Base-by-base conservation (phyloP, 2,888 invertebrate species). In the Megamerina dolium region DNA sequence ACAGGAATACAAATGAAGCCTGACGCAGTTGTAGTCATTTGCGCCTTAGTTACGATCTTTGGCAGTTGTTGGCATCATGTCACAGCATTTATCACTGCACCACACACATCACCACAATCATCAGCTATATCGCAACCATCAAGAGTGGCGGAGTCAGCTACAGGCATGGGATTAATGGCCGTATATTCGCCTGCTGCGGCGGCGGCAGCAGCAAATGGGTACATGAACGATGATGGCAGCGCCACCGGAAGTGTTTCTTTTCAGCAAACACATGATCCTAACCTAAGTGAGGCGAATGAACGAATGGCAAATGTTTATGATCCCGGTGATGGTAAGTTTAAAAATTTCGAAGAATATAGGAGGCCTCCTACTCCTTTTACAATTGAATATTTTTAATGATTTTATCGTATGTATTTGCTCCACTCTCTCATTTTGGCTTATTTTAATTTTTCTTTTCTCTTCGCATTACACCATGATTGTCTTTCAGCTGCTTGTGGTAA, bases 311-410 rank as follows among this genome's bases (percentile, higher is more conserved):
- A 61, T 23, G 64, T 66, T 55, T 70, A 70, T 46, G 69, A 70
- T 65, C 66, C 71, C 23, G 70, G 71, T 31, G 70, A 70, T 61
- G 70, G 70, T 70, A 51, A 68, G 71, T 65, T 42, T 19, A 13
- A 14, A 19, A n/a, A 27, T 27, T 27, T 27, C 3, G 13, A 27
- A 5, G 27, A n/a, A 13, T 3, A 5, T 3, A 5, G 3, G 5
- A 27, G n/a, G n/a, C n/a, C n/a, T n/a, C n/a, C n/a, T n/a, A n/a
- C n/a, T n/a, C n/a, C n/a, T n/a, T n/a, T n/a, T n/a, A n/a, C n/a
- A n/a, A n/a, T n/a, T n/a, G n/a, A n/a, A n/a, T n/a, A n/a, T n/a
- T n/a, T n/a, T n/a, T n/a, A n/a, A n/a, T n/a, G n/a, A n/a, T n/a
- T n/a, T n/a, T n/a, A n/a, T n/a, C n/a, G n/a, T n/a, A n/a, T n/a